phyloP scores from a whole-genome alignment of 35 echinoderm and acorn worm genomes.

The Apostichopus japonicus region DNA sequence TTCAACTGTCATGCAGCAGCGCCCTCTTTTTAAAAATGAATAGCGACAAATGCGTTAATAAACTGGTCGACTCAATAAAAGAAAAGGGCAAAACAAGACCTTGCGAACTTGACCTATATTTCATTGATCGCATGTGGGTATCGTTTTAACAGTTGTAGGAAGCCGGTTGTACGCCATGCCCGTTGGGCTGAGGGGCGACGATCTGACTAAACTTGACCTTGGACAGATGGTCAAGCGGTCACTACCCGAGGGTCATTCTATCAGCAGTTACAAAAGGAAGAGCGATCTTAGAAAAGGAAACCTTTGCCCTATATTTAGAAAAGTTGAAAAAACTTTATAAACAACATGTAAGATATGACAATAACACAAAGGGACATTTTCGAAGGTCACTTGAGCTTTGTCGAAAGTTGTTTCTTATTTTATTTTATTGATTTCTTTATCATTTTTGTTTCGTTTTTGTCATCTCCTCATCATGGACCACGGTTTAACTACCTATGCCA shows the following conservation, averaged over 20 bases:
- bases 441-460: neutral
- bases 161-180: neutral
- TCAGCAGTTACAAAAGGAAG: neutral
- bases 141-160: neutral
- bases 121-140: neutral
- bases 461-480: neutral
- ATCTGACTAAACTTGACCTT: neutral
- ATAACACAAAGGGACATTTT: neutral
- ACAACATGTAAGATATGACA: neutral
- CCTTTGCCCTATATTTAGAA: neutral
- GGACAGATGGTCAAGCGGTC: constrained; percentile 36
- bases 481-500: neutral
- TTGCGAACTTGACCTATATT: constrained; percentile 34
- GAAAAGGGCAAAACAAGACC: neutral
- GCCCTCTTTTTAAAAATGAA: no score
- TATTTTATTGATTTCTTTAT: neutral
- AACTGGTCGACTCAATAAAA: neutral
- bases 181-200: neutral
- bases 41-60: no score
- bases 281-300: neutral
- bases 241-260: constrained; percentile 2
- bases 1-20: no score
- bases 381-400: neutral
- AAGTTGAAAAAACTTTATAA: neutral
- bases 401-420: neutral